A percentile compares a stretch with the other conserved stretches of the same genome.
Evolutionary conservation across 37 sponge, comb jelly and placozoan genomes (phyloP).

Genomic region (Crambe crambe): DNA sequence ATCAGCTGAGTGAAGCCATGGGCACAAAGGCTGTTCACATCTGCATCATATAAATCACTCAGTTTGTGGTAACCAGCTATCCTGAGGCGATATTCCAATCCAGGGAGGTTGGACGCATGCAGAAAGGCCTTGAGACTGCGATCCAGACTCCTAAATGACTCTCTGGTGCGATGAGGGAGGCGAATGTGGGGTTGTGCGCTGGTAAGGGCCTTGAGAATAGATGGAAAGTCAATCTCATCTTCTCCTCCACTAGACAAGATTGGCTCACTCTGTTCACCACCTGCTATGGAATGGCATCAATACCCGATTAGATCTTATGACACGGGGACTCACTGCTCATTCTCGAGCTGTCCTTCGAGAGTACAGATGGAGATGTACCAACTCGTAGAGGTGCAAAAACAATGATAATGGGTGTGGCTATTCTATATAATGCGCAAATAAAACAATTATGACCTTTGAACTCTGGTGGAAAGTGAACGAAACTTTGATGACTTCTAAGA

Average conservation of each 20-base stretch:
- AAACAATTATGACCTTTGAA: too few species aligned
- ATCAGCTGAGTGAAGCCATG: slow-evolving; percentile 46
- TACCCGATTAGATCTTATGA: too few species aligned
- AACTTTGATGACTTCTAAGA: not conserved
- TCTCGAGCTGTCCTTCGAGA: too few species aligned
- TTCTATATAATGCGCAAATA: too few species aligned
- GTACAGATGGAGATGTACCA: too few species aligned
- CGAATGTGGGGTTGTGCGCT: not conserved
- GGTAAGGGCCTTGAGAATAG: not conserved
- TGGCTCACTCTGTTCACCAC: not conserved
- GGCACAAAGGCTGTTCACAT: slow-evolving; percentile 15
- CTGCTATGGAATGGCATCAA: too few species aligned
- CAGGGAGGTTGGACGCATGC: slow-evolving; percentile 39
- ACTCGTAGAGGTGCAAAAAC: too few species aligned
- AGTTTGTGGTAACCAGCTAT: slow-evolving; percentile 45
- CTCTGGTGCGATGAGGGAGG: not conserved
- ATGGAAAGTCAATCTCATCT: not conserved
- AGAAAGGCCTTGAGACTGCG: slow-evolving; percentile 45
- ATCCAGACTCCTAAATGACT: slow-evolving; percentile 15
- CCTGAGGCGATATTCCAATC: slow-evolving; percentile 53
- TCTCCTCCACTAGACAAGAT: not conserved
- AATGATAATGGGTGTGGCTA: too few species aligned
- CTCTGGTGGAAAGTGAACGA: not conserved
- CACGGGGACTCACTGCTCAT: too few species aligned
- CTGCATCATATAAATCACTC: slow-evolving; percentile 20